phyloP scores from a whole-genome alignment of 2,797 vertebrate species.

The Lepilemur ruficaudatus region DNA sequence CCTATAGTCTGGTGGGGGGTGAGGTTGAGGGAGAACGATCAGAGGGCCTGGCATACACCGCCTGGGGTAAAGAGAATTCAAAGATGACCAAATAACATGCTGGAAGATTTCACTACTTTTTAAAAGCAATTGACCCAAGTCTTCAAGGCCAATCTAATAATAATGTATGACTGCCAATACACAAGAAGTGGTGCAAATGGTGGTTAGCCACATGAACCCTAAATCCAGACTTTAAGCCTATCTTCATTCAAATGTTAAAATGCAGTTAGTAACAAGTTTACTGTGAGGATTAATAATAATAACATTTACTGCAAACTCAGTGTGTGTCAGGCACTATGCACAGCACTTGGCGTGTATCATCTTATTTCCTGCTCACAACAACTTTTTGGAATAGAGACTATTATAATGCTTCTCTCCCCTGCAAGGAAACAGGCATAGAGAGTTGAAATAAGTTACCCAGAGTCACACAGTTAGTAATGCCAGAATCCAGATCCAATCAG shows the following conservation, averaged over 20 bases:
- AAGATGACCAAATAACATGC: neutral
- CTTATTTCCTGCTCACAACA: neutral
- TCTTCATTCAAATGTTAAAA: neutral
- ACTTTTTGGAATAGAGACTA: neutral
- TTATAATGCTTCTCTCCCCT: neutral
- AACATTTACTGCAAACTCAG: neutral
- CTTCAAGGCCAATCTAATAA: neutral
- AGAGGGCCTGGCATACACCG: neutral
- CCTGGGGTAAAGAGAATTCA: constrained; percentile 4
- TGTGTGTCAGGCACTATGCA: neutral
- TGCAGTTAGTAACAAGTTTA: neutral
- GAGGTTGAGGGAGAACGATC: neutral
- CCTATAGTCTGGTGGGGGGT: neutral
- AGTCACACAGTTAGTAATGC: neutral
- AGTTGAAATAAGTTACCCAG: neutral
- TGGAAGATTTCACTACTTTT: neutral
- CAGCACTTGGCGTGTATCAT: neutral
- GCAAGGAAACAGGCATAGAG: neutral
- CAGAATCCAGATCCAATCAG: neutral
- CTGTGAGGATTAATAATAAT: neutral
- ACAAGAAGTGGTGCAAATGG: neutral
- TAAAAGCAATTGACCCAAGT: neutral
- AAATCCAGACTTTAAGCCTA: neutral
- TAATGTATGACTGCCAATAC: neutral
- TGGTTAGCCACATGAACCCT: neutral